phyloP scores from a whole-genome alignment of 2,888 invertebrate species.

The Oscheius onirici region DNA sequence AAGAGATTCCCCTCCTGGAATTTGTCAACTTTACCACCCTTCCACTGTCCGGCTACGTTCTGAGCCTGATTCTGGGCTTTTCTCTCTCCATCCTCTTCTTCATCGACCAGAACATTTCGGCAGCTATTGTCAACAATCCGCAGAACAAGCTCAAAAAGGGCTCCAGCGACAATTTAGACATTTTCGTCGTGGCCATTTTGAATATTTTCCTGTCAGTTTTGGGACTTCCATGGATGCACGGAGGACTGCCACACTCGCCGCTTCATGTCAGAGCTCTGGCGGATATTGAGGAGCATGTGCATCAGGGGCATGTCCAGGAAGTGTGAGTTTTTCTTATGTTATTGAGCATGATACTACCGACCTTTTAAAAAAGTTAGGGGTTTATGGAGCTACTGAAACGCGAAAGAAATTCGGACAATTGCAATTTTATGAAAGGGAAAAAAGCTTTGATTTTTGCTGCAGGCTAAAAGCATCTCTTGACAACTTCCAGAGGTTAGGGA shows the following conservation, averaged over 20 bases:
- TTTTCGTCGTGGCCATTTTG: conserved; percentile 77
- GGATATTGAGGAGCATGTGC: conserved; percentile 77
- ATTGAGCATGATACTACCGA: too few species aligned
- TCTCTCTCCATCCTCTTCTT: conserved; percentile 77
- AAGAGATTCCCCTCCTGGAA: conserved; percentile 71
- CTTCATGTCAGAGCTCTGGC: conserved; percentile 77
- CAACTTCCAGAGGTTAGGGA: too few species aligned
- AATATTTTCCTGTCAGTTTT: conserved; percentile 76
- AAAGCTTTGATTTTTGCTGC: too few species aligned
- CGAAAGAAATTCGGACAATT: too few species aligned
- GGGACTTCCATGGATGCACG: conserved; percentile 77
- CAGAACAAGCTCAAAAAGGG: conserved; percentile 77
- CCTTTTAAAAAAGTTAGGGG: too few species aligned
- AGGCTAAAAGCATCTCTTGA: too few species aligned
- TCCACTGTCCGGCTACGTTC: conserved; percentile 63
- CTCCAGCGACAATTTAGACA: conserved; percentile 77
- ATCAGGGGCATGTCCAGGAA: conserved; percentile 77
- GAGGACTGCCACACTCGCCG: conserved; percentile 77
- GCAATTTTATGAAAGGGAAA: too few species aligned
- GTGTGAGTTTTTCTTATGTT: conserved; percentile 74
- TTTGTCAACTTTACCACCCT: conserved; percentile 74
- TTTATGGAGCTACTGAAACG: too few species aligned
- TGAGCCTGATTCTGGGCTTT: conserved; percentile 76
- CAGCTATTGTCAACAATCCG: conserved; percentile 77
- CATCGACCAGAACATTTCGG: conserved; percentile 78